Evolutionary conservation across 2,113 vertebrate species (phyloP), one percentile per base, ranked within the genome.

Genomic region (Glaucomys volans): DNA sequence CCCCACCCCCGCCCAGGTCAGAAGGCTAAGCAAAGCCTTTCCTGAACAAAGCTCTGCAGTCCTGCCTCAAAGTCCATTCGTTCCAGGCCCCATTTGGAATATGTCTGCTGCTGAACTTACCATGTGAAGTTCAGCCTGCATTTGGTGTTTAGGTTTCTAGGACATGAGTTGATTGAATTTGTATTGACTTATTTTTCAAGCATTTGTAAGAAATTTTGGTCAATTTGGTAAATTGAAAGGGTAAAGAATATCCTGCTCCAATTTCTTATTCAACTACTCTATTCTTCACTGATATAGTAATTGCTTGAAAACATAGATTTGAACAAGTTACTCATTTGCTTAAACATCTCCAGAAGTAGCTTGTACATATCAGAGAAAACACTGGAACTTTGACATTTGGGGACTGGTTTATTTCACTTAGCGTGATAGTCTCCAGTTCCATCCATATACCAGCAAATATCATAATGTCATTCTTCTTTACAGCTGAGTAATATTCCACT

Each of bases 161-260:
- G n/a, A 91, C 17, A 8, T 37, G n/a, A 11, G 22, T 44, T 83
- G 30, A 72, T 47, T n/a, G 1, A 84, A 84, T 93, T 90, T 72
- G 13, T 16, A 95, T 6, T 77, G 37, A 44, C 28, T 17, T 18
- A 26, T 74, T 86, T 62, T 69, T 84, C 32, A 87, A 85, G 37
- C 71, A 87, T 28, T n/a, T 93, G 62, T 50, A 14, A 76, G 32
- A 93, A 85, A 91, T 91, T 94, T 94, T 74, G 14, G 84, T 71
- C 24, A 72, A 95, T 91, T 96, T 95, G 44, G 24, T 6, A 47
- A 66, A 40, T 44, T 64, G 30, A 76, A 93, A 76, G 10, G 35
- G 72, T 89, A 54, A 67, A 59, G 32, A 92, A 52, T 62, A 92
- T 69, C 20, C 28, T 77, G 62, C 42, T 30, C 35, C 4, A 8